Conservation (phyloP, 2,113 vertebrate genomes). For the Platichthys flesus region DNA sequence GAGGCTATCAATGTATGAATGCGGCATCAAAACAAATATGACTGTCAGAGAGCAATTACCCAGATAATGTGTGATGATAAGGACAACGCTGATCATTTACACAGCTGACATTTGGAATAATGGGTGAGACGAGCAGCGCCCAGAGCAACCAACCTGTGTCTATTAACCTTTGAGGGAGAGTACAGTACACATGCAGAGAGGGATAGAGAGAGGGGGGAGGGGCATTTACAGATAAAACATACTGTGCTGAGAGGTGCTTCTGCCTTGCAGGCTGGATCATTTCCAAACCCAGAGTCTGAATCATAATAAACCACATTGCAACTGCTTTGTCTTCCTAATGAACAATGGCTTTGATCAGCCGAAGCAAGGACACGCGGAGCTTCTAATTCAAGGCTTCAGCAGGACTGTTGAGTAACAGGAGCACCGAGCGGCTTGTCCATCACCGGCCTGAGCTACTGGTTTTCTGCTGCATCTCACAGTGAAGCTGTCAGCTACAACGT, state of each 20-base stretch:
- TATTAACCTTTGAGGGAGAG: slow-evolving; percentile 64
- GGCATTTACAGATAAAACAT: background rate
- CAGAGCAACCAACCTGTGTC: slow-evolving; percentile 44
- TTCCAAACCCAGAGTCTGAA: slow-evolving; percentile 19
- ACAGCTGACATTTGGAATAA: slow-evolving; percentile 75
- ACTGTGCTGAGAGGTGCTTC: background rate
- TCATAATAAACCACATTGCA: slow-evolving; percentile 21
- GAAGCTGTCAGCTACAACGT: background rate
- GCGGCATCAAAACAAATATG: slow-evolving; percentile 62
- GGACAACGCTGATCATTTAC: slow-evolving; percentile 67
- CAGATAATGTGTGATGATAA: slow-evolving; percentile 70
- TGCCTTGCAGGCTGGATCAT: background rate
- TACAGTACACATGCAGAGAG: slow-evolving; percentile 18
- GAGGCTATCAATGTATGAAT: slow-evolving; percentile 19
- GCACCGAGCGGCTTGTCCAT: background rate
- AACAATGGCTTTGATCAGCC: background rate
- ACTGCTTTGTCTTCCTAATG: slow-evolving; percentile 1
- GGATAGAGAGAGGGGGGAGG: background rate
- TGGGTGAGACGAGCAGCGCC: slow-evolving; percentile 45
- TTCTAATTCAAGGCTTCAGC: slow-evolving; percentile 7
- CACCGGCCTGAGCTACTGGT: background rate
- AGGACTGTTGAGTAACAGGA: background rate
- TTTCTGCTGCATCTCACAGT: background rate
- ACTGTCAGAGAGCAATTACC: slow-evolving; percentile 64
- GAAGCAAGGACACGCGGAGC: background rate